Evolutionary conservation across 2,113 vertebrate species (phyloP).

Genomic region (Collichthys lucidus): DNA sequence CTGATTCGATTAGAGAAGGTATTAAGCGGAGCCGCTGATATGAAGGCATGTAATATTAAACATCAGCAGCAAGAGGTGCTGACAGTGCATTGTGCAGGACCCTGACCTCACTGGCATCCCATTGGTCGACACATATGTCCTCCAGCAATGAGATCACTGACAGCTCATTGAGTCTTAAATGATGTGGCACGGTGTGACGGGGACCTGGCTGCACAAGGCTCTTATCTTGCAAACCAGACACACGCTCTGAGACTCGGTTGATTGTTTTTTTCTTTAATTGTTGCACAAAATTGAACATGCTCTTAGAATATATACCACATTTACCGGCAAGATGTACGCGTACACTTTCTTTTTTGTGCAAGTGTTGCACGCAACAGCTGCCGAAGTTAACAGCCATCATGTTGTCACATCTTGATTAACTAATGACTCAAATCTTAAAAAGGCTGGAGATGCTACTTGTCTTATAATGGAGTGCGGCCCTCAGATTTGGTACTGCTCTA

Average conservation of each 20-base stretch:
- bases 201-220: slow-evolving; percentile 38
- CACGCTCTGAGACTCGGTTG: background rate
- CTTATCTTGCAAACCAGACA: slow-evolving; percentile 52
- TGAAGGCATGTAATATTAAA: slow-evolving; percentile 38
- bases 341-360: slow-evolving; percentile 7
- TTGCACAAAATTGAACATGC: slow-evolving; percentile 10
- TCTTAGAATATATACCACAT: background rate
- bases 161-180: slow-evolving; percentile 75
- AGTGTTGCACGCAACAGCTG: slow-evolving; percentile 24
- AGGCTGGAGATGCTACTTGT: slow-evolving; percentile 59
- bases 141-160: slow-evolving; percentile 62
- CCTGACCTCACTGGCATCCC: slow-evolving; percentile 52
- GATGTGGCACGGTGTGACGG: slow-evolving; percentile 64
- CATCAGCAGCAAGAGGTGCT: slow-evolving; percentile 47
- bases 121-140: slow-evolving; percentile 63
- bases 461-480: slow-evolving; percentile 67
- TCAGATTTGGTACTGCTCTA: slow-evolving; percentile 43
- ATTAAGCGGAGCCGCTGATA: slow-evolving; percentile 54
- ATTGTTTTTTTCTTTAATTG: slow-evolving; percentile 4
- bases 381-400: slow-evolving; percentile 26
- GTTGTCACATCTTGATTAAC: slow-evolving; percentile 55
- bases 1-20: slow-evolving; percentile 60
- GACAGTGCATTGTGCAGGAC: slow-evolving; percentile 37
- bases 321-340: background rate
- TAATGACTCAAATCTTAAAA: slow-evolving; percentile 68